Percentiles rank a stretch among this genome's conserved stretches.
Evolutionary conservation across 2,113 vertebrate genomes (phyloP).

Genomic region (Oenanthe oenanthe): DNA sequence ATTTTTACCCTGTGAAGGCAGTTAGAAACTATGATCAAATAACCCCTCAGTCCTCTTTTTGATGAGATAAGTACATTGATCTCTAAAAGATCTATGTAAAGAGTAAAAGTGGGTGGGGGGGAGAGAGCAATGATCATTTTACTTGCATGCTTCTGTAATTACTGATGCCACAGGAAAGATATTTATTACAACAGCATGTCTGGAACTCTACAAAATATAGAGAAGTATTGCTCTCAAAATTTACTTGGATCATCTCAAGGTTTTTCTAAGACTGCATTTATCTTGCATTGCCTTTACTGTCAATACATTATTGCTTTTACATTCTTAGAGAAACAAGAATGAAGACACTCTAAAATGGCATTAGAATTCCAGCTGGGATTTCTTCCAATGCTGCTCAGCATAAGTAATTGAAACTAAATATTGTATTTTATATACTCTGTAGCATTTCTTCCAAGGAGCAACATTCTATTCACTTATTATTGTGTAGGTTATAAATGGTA

Average conservation of each 20-base stretch:
- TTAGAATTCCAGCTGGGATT: background rate
- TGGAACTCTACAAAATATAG: background rate
- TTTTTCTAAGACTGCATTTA: background rate
- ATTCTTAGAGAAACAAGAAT: background rate
- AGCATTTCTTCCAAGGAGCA: background rate
- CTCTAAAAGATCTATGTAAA: background rate
- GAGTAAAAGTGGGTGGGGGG: accelerated
- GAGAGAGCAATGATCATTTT: background rate
- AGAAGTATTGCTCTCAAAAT: background rate
- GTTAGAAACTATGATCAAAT: background rate
- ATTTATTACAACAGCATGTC: background rate
- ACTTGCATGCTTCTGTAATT: background rate
- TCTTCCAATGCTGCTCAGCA: background rate
- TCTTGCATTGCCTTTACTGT: background rate
- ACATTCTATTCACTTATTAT: background rate
- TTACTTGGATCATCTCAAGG: background rate
- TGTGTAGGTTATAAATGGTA: slow-evolving; percentile 53
- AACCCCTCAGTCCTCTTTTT: background rate
- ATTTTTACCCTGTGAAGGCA: background rate
- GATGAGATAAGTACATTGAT: background rate
- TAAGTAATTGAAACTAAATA: background rate
- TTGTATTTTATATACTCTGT: background rate
- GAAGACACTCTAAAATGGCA: background rate
- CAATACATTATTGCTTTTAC: background rate
- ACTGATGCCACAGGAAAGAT: background rate